A percentile compares a stretch with the other conserved stretches of the same genome.
These are phyloP conservation scores for Drosophila triauraria DNA, from an alignment of 1,140 invertebrate genomes.

Conservation along the genomic window DNA sequence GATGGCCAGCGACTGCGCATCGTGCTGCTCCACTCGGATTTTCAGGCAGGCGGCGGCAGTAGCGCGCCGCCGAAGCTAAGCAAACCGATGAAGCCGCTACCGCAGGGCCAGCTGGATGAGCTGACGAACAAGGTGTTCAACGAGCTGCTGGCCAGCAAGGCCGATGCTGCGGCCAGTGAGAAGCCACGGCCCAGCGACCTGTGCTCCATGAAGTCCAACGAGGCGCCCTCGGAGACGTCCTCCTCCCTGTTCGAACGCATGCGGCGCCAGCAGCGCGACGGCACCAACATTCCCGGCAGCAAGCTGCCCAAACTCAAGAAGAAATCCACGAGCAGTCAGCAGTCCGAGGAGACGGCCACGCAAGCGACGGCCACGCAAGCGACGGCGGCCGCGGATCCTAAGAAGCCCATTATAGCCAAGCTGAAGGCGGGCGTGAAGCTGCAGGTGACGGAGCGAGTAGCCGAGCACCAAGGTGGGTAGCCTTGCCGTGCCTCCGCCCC, in stretches of 20 bases:
- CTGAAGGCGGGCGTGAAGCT: slow-evolving; percentile 89
- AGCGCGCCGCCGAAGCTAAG: slow-evolving; percentile 74
- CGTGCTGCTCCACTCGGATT: slow-evolving; percentile 67
- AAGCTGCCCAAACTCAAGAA: slow-evolving; percentile 77
- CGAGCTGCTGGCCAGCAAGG: slow-evolving; percentile 90
- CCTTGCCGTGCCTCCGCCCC: not conserved
- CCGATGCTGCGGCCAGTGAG: slow-evolving; percentile 80
- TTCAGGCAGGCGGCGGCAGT: slow-evolving; percentile 75
- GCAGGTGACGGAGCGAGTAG: slow-evolving; percentile 87
- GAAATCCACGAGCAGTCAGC: slow-evolving; percentile 75
- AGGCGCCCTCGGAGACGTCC: slow-evolving; percentile 89
- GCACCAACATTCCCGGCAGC: slow-evolving; percentile 67
- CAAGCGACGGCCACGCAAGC: not conserved
- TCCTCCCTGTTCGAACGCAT: slow-evolving; percentile 90
- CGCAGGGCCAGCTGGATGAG: slow-evolving; percentile 89
- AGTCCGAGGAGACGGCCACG: slow-evolving; percentile 61
- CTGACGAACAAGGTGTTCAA: slow-evolving; percentile 95
- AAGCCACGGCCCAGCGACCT: slow-evolving; percentile 53
- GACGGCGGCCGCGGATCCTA: slow-evolving; percentile 52
- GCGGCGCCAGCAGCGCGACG: slow-evolving; percentile 87
- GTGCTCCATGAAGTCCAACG: slow-evolving; percentile 88
- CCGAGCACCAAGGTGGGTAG: slow-evolving; percentile 88
- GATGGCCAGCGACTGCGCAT: slow-evolving; percentile 87
- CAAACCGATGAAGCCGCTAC: slow-evolving; percentile 74
- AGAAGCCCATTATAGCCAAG: slow-evolving; percentile 89